A percentile compares a stretch with the other conserved stretches of the same genome.
phyloP scores from a whole-genome alignment of 2,113 vertebrate genomes.

The Gorsachius goisagi region DNA sequence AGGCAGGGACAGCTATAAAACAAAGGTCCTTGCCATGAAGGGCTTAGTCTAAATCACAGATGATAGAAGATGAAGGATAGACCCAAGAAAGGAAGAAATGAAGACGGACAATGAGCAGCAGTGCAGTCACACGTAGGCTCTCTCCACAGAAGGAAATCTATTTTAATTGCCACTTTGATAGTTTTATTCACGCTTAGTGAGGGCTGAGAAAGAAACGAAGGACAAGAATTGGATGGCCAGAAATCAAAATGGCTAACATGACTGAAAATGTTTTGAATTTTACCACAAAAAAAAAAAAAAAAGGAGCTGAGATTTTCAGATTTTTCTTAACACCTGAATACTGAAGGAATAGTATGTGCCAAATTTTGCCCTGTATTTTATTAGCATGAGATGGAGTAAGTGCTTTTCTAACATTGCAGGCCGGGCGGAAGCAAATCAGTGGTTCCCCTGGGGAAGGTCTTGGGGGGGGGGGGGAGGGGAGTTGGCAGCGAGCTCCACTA shows the following conservation, averaged over 20 bases:
- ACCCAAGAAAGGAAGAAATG: neutral
- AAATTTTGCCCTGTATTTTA: neutral
- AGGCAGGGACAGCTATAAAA: neutral
- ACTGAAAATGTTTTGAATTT: neutral
- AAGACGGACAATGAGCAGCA: neutral
- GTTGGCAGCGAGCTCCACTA: neutral
- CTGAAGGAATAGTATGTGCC: neutral
- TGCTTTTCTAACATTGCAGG: neutral
- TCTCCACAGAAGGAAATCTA: neutral
- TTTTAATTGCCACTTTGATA: conserved; percentile 14
- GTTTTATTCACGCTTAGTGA: neutral
- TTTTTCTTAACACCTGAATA: neutral
- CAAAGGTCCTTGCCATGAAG: neutral
- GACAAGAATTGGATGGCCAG: neutral
- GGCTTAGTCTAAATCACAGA: conserved; percentile 9
- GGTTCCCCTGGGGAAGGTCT: neutral
- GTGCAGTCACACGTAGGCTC: neutral
- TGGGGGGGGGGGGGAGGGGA: conserved; percentile 57
- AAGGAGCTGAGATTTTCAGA: neutral
- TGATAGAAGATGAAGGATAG: neutral
- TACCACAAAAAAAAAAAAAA: neutral
- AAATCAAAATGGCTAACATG: neutral
- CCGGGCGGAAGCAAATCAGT: neutral
- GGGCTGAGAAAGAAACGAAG: neutral
- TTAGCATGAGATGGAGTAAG: neutral